Conservation (phyloP, 2,888 invertebrate species). For the Glyphotaelius pellucidus region DNA sequence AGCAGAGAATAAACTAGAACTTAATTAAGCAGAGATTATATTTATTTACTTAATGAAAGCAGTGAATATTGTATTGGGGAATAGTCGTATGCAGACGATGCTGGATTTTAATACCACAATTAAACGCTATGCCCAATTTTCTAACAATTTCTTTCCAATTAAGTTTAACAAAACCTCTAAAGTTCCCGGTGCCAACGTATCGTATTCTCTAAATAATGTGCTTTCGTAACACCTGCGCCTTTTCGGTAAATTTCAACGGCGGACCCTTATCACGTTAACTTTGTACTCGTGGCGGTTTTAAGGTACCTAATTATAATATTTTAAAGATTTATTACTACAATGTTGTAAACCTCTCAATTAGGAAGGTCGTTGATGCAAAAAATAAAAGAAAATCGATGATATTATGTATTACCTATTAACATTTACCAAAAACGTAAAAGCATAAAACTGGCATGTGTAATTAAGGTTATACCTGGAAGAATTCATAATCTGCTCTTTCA, state of each 20-base stretch:
- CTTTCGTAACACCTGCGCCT: neutral
- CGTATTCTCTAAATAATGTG: too few relatives aligned
- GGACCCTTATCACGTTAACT: conserved; percentile 23
- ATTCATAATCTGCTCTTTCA: too few relatives aligned
- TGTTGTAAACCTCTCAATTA: neutral
- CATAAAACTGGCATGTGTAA: too few relatives aligned
- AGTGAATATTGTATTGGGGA: too few relatives aligned
- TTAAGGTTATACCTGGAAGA: too few relatives aligned
- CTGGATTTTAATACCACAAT: neutral
- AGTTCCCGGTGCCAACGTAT: neutral
- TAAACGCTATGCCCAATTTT: neutral
- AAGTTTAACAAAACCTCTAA: neutral
- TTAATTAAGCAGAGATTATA: too few relatives aligned
- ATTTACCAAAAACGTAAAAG: too few relatives aligned
- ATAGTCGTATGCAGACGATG: too few relatives aligned
- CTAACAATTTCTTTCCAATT: neutral
- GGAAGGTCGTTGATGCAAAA: neutral
- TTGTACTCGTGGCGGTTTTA: neutral
- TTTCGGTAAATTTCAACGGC: conserved; percentile 16
- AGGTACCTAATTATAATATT: neutral
- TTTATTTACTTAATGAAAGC: too few relatives aligned
- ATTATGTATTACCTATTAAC: neutral
- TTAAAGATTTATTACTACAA: neutral
- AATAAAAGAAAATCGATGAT: neutral
- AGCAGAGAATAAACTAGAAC: too few relatives aligned